Evolutionary conservation across 2,113 vertebrate species (phyloP), one percentile per base, ranked within the genome.

Genomic region (Limanda limanda): DNA sequence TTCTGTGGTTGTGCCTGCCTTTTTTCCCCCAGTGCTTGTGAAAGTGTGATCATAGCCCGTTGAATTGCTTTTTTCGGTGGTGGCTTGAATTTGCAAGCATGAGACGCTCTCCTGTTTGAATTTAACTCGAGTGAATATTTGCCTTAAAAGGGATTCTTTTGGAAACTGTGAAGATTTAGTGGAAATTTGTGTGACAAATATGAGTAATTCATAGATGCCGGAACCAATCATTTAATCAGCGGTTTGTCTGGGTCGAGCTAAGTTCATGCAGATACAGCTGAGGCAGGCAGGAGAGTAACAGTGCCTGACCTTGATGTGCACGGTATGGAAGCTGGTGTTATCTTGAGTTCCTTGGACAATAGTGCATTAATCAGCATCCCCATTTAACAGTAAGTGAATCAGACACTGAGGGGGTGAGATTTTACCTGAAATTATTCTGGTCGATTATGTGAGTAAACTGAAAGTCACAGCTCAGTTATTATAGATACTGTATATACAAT

Each of bases 231-330:
- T 72, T 52, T 6, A 35, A 6, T 73, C 5, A 1, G 5, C 11
- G 48, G 18, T 72, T 40, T 59, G 3, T 64, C 24, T 63, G 35
- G 37, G 21, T 68, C 17, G 3, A 21, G 56, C 21, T 57, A 64
- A 81, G 27, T 68, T 83, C 64, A 57, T 9, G 40, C 25, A 35
- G 52, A 62, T 72, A 12, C 5, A 56, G 68, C 31, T 76, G 57
- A 48, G 15, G 21, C 10, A 25, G 40, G 17, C 13, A 23, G 40
- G 17, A 58, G 47, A 21, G n/a, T 45, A 40, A 69, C 1, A 27
- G 14, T 37, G 48, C 20, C 24, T 47, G 37, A 82, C 25, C 25
- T 10, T 45, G 42, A 42, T 54, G 24, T 54, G 5, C 60, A n/a
- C 11, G 31, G 48, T 17, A 24, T 77, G 31, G 24, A 65, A 37